Evolutionary conservation across 2,888 invertebrate genomes (phyloP).

Genomic region (Metacarcinus magister): DNA sequence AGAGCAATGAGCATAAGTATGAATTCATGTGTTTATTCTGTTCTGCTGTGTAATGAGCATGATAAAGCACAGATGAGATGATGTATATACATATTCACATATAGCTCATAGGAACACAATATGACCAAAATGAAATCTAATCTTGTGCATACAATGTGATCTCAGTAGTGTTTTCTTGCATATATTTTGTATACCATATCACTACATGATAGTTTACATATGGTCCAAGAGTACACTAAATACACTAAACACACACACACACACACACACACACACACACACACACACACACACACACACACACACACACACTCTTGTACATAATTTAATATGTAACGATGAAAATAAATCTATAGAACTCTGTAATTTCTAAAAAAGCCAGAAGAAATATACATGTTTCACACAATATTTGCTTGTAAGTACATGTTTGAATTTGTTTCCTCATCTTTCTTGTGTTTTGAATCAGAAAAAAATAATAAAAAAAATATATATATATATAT

Average conservation of each 20-base stretch:
- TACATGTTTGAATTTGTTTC: not conserved
- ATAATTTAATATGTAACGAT: not conserved
- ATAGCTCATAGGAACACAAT: not conserved
- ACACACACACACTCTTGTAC: not conserved
- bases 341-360: not conserved
- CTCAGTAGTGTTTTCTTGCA: not conserved
- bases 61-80: not conserved
- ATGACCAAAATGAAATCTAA: not conserved
- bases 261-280: not conserved
- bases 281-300: slow-evolving; percentile 34
- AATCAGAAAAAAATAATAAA: not conserved
- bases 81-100: not conserved
- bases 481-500: not conserved
- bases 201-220: not conserved
- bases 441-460: not conserved
- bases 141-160: slow-evolving; percentile 33
- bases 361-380: not conserved
- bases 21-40: not conserved
- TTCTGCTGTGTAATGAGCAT: not conserved
- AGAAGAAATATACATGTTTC: not conserved
- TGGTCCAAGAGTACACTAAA: not conserved
- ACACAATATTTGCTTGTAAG: not conserved
- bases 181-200: not conserved
- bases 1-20: not conserved
- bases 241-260: slow-evolving; percentile 7